phyloP scores from a whole-genome alignment of 2,797 vertebrate species.

The Spea hammondii region DNA sequence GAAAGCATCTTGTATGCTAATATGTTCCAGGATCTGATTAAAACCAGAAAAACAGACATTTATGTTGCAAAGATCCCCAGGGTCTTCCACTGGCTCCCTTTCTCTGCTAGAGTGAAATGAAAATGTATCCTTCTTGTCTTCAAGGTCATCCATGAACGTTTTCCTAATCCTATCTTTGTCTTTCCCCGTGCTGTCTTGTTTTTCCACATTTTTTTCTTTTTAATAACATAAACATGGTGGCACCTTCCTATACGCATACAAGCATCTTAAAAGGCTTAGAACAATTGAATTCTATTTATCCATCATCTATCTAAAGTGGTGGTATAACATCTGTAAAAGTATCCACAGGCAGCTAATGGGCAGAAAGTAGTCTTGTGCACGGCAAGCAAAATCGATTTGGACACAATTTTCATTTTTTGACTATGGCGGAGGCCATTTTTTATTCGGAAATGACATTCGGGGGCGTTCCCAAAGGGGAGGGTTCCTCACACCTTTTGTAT shows the following conservation, averaged over 20 bases:
- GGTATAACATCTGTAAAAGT: too few relatives aligned
- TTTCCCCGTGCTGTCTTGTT: slow-evolving; percentile 32
- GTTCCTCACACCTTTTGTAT: too few relatives aligned
- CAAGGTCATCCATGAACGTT: slow-evolving; percentile 46
- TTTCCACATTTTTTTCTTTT: slow-evolving; percentile 31
- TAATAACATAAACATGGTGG: slow-evolving; percentile 19
- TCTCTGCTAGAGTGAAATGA: slow-evolving; percentile 40
- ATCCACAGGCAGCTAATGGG: too few relatives aligned
- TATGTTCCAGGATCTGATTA: slow-evolving; percentile 52
- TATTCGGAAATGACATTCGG: too few relatives aligned
- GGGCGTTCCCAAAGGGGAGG: too few relatives aligned
- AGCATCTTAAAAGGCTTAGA: background rate
- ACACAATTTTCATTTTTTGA: too few relatives aligned
- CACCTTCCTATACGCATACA: slow-evolving; percentile 3
- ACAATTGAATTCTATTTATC: too few relatives aligned
- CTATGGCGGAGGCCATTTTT: too few relatives aligned
- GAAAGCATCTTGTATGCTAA: slow-evolving; percentile 48
- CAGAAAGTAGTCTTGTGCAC: too few relatives aligned
- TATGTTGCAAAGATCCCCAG: slow-evolving; percentile 44
- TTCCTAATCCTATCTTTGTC: slow-evolving; percentile 41
- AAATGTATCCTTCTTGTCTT: slow-evolving; percentile 49
- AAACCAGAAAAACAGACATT: slow-evolving; percentile 52
- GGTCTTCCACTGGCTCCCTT: slow-evolving; percentile 38
- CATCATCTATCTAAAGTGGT: too few relatives aligned
- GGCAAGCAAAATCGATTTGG: too few relatives aligned